Evolutionary conservation across 2,797 vertebrate genomes (phyloP), one percentile per base, ranked within the genome.

Genomic region (Poecilia wingei): DNA sequence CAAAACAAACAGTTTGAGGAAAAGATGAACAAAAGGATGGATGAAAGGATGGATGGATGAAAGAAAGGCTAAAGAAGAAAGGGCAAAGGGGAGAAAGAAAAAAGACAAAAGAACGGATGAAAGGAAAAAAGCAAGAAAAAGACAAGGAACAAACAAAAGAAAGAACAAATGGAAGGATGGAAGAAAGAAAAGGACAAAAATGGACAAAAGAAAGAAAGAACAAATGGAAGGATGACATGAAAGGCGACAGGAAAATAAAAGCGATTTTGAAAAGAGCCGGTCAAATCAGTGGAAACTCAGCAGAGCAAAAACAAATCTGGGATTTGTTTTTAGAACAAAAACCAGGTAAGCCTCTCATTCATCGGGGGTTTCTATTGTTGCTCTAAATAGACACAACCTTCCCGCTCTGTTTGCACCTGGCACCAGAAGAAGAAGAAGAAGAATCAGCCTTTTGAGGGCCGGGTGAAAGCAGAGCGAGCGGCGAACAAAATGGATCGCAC

Each of bases 401-500:
- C 55, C 79, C 3, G 4, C 12, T 82, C 74, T 51, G 82, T 71
- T 66, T 75, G 6, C 66, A 72, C 61, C 77, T 82, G 82, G 83
- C 73, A 82, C 74, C 16, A 78, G 12, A 78, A 79, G 78, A 83
- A 73, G 66, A 81, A 82, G 12, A 79, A 79, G 78, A 83, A 73
- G 66, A 82, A 86, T 90, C 79, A 69, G n/a, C 78, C 12, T 66
- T 90, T 87, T 70, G 80, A 87, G 72, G 86, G 59, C 70, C 77
- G 3, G 64, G 57, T 53, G 75, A 88, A 83, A 79, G 77, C 43
- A 45, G 43, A 69, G 72, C 28, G 55, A 71, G 83, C 79, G 74
- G 79, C 76, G 75, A 78, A 88, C 84, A 87, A 90, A 94, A 92
- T 88, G 89, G 84, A 94, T 93, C 86, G 84, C 86, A 87, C 86